Conservation (phyloP, 2,888 invertebrate genomes). For the Dasypolia templi region DNA sequence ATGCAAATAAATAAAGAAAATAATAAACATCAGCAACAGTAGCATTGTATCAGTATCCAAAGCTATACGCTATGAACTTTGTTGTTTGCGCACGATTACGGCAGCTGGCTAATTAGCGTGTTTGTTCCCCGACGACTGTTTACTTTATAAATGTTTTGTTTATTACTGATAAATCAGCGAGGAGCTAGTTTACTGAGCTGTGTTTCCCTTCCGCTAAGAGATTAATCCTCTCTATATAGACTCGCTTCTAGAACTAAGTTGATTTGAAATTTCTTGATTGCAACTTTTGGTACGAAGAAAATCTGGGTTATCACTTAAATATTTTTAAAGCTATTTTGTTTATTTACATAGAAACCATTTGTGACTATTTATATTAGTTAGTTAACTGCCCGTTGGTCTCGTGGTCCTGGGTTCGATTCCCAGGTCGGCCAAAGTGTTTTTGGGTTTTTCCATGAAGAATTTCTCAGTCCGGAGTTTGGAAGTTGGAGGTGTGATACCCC, state of each 20-base stretch:
- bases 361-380: no score
- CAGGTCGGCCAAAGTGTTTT: no score
- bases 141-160: slow-evolving; percentile 74
- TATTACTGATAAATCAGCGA: slow-evolving; percentile 75
- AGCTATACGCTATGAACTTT: slow-evolving; percentile 54
- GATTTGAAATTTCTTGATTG: background rate
- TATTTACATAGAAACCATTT: background rate
- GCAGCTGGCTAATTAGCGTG: slow-evolving; percentile 57
- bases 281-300: background rate
- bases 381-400: no score
- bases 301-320: background rate
- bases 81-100: slow-evolving; percentile 54
- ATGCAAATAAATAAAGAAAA: slow-evolving; percentile 8
- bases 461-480: no score
- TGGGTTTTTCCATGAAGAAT: no score
- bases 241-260: background rate
- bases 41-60: slow-evolving; percentile 24
- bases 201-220: background rate
- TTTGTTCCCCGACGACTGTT: slow-evolving; percentile 50
- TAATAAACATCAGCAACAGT: background rate
- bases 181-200: slow-evolving; percentile 2
- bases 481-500: no score
- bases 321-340: background rate
- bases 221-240: background rate
- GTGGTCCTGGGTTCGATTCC: no score